Conservation (phyloP, 1,140 invertebrate genomes). For the Heliconius congener region DNA sequence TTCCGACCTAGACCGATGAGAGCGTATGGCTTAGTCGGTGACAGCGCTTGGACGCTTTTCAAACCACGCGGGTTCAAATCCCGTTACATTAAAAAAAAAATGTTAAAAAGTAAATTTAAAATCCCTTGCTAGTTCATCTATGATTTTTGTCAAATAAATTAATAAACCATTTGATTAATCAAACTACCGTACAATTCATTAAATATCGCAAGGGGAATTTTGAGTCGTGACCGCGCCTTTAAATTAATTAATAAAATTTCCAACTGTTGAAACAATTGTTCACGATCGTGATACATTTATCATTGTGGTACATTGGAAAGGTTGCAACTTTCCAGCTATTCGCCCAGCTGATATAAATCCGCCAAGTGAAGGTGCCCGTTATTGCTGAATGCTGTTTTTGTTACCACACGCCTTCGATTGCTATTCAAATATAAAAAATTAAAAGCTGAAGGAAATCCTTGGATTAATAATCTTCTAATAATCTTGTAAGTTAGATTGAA, state of each 20-base stretch:
- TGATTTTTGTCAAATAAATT: slow-evolving; percentile 49
- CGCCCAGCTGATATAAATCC: slow-evolving; percentile 47
- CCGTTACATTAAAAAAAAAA: background rate
- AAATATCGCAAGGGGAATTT: slow-evolving; percentile 43
- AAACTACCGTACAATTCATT: slow-evolving; percentile 40
- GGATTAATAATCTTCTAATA: background rate
- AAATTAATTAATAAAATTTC: slow-evolving; percentile 56
- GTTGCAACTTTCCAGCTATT: slow-evolving; percentile 46
- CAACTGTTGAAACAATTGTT: slow-evolving; percentile 52
- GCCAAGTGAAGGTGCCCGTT: slow-evolving; percentile 35
- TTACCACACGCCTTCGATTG: slow-evolving; percentile 14
- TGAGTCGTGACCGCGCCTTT: slow-evolving; percentile 51
- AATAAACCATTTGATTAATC: slow-evolving; percentile 46
- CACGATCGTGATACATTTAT: slow-evolving; percentile 52
- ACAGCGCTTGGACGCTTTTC: no score
- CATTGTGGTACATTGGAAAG: slow-evolving; percentile 50
- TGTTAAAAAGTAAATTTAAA: slow-evolving; percentile 41
- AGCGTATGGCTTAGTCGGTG: no score
- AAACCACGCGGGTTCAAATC: no score
- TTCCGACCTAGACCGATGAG: no score
- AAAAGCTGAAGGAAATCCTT: background rate
- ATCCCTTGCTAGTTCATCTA: slow-evolving; percentile 34
- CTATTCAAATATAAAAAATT: slow-evolving; percentile 8
- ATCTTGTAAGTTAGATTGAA: no score
- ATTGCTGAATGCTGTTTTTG: slow-evolving; percentile 31